These are phyloP conservation scores for Megalops atlanticus DNA, from an alignment of 2,113 vertebrate species.

Conservation along the genomic window DNA sequence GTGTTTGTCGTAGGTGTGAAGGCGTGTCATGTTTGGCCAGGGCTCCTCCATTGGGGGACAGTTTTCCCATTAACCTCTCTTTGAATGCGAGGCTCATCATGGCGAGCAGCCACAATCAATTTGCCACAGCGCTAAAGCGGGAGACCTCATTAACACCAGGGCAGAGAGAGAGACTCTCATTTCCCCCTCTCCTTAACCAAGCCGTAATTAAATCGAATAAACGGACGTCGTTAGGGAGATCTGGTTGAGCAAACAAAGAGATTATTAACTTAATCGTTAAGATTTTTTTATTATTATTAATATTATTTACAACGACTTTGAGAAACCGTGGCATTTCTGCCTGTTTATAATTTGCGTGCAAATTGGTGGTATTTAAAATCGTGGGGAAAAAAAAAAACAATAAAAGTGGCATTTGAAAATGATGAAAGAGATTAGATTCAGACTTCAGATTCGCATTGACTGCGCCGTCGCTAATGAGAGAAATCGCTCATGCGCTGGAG, in stretches of 20 bases:
- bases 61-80: constrained; percentile 66
- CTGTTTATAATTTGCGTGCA: neutral
- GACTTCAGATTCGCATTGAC: neutral
- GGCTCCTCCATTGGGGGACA: constrained; percentile 54
- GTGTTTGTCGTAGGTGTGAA: constrained; percentile 49
- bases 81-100: constrained; percentile 54
- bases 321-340: constrained; percentile 55
- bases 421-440: constrained; percentile 10
- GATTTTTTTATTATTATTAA: too few species aligned
- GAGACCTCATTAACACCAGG: constrained; percentile 69
- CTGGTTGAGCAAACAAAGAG: constrained; percentile 69
- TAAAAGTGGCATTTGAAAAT: constrained; percentile 43
- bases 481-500: neutral
- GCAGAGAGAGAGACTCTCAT: constrained; percentile 59
- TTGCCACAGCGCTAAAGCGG: constrained; percentile 27
- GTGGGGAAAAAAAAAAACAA: too few species aligned
- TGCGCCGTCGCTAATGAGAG: neutral
- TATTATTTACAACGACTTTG: constrained; percentile 65
- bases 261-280: constrained; percentile 67
- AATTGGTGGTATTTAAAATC: neutral
- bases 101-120: constrained; percentile 69
- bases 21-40: constrained; percentile 67
- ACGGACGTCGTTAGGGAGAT: constrained; percentile 50
- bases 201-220: constrained; percentile 67
- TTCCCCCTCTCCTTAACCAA: constrained; percentile 56